Percentiles rank a stretch among this genome's conserved stretches.
These are phyloP conservation scores for Okapia johnstoni DNA, from an alignment of 2,113 vertebrate species.

Conservation along the genomic window DNA sequence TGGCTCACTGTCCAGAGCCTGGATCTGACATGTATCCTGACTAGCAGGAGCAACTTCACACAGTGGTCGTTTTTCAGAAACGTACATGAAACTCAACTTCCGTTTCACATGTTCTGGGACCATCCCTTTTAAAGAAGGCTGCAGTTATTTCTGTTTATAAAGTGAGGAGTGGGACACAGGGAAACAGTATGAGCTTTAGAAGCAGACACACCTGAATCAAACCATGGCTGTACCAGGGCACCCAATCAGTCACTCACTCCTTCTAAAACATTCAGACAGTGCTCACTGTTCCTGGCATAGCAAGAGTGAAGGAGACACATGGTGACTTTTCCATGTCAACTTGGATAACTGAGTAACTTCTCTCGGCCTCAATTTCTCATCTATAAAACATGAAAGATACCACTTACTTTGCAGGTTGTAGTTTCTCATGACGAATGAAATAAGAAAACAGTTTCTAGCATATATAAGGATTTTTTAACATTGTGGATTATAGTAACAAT, in stretches of 20 bases:
- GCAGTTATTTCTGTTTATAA: not conserved
- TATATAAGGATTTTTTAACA: not conserved
- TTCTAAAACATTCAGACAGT: not conserved
- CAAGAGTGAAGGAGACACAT: not conserved
- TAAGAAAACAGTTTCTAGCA: not conserved
- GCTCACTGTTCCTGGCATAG: not conserved
- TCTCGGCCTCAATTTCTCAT: not conserved
- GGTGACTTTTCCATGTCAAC: not conserved
- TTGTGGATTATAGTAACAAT: not conserved
- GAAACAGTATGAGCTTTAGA: not conserved
- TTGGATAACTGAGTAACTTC: not conserved
- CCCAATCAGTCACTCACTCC: not conserved
- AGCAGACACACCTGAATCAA: not conserved
- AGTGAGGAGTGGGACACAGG: not conserved
- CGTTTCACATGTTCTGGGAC: not conserved
- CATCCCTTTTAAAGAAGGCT: not conserved
- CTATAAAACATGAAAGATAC: not conserved
- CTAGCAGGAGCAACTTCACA: not conserved
- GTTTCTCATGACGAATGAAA: not conserved
- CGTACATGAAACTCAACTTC: not conserved
- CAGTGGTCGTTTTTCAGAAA: accelerated
- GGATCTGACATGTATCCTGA: not conserved
- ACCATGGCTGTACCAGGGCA: not conserved
- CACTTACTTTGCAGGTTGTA: not conserved
- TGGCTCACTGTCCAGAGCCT: not conserved